Evolutionary conservation across 2,797 vertebrate species (phyloP).

Genomic region (Anguilla anguilla): DNA sequence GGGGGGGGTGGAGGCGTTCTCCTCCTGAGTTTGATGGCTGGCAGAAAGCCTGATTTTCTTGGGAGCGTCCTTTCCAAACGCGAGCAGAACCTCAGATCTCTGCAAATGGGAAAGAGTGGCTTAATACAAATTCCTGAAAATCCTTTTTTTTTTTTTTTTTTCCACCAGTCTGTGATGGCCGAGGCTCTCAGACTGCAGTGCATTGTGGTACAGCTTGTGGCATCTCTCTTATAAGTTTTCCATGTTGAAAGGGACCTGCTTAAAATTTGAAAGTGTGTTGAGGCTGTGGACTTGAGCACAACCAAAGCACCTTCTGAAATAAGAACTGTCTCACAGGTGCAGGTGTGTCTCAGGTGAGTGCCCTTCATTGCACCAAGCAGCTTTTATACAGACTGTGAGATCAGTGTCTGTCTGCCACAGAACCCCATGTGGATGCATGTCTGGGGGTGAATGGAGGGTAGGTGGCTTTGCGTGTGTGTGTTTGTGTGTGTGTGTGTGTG

Average conservation of each 20-base stretch:
- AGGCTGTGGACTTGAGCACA: background rate
- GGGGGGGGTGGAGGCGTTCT: constrained; percentile 23
- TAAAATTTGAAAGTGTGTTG: background rate
- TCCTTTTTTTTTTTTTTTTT: constrained; percentile 36
- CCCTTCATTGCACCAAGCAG: constrained; percentile 37
- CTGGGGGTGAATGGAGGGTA: too few relatives aligned
- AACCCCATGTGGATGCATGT: background rate
- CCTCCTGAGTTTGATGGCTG: constrained; percentile 43
- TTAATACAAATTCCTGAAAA: constrained; percentile 35
- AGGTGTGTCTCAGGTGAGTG: too few relatives aligned
- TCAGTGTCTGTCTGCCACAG: background rate
- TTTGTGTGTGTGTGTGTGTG: constrained; percentile 10
- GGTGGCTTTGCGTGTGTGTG: constrained; percentile 19
- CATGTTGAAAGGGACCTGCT: background rate
- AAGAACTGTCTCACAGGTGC: background rate
- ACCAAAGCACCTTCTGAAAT: too few relatives aligned
- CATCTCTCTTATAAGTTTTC: background rate
- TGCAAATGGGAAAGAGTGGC: constrained; percentile 17
- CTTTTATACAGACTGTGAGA: constrained; percentile 38
- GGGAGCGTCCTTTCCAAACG: constrained; percentile 39
- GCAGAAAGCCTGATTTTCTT: constrained; percentile 29
- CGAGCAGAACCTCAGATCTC: constrained; percentile 19
- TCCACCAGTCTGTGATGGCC: background rate
- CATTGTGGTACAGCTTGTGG: background rate
- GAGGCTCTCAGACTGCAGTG: background rate